Conservation (phyloP, 2,113 vertebrate genomes). For the Anseranas semipalmata region DNA sequence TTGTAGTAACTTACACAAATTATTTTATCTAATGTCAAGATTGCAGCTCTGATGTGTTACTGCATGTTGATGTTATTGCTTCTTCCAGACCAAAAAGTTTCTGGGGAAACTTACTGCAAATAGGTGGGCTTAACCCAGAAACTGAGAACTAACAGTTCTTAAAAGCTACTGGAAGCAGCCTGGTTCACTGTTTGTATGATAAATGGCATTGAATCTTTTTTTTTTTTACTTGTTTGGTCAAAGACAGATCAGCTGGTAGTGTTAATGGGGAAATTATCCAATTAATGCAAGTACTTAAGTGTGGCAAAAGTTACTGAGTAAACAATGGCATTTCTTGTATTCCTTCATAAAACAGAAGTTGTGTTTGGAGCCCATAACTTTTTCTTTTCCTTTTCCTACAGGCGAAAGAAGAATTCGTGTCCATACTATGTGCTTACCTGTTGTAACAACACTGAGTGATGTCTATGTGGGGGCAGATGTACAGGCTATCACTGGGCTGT, state of each 20-base stretch:
- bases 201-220: neutral
- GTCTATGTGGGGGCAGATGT: constrained; percentile 95
- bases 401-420: constrained; percentile 95
- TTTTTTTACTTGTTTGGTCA: neutral
- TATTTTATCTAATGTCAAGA: neutral
- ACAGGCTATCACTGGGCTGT: constrained; percentile 90
- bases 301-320: neutral
- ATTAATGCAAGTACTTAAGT: neutral
- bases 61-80: neutral
- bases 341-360: neutral
- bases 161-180: neutral
- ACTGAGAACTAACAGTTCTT: neutral
- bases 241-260: neutral
- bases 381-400: constrained; percentile 58
- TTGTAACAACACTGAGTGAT: constrained; percentile 90
- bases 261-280: neutral
- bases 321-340: neutral
- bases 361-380: neutral
- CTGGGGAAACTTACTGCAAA: neutral
- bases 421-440: constrained; percentile 95
- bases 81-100: neutral
- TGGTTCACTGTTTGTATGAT: neutral
- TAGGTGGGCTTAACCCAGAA: neutral
- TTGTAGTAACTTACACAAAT: neutral
- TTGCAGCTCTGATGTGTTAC: neutral